Conservation (phyloP, 2,888 invertebrate genomes). For the Chirona hameri region DNA sequence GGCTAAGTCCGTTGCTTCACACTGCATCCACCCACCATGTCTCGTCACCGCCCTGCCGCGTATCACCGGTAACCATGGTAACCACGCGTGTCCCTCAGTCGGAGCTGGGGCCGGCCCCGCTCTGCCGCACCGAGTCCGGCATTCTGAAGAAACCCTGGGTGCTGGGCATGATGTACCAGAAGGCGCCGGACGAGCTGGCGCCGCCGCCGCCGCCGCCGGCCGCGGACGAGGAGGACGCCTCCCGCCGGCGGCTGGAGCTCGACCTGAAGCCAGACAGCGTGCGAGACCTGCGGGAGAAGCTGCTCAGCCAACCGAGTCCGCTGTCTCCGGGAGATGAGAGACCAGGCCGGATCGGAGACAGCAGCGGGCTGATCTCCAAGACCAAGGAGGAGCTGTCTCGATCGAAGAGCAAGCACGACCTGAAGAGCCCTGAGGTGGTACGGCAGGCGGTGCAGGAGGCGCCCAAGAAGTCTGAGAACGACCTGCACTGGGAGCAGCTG, state of each 20-base stretch:
- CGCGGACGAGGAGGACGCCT: not conserved
- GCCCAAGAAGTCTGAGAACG: conserved; percentile 84
- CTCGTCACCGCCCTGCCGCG: too few relatives aligned
- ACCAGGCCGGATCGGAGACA: not conserved
- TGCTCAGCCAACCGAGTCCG: conserved; percentile 27
- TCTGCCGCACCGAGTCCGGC: conserved; percentile 27
- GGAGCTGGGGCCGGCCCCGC: not conserved
- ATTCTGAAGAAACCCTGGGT: conserved; percentile 47
- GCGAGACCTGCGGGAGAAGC: conserved; percentile 32
- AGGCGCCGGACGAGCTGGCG: conserved; percentile 41
- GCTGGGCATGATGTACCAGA: conserved; percentile 47
- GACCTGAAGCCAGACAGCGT: conserved; percentile 32
- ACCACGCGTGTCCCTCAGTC: not conserved
- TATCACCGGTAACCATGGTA: too few relatives aligned
- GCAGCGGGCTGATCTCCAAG: conserved; percentile 50
- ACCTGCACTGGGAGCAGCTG: conserved; percentile 92
- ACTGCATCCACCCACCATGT: too few relatives aligned
- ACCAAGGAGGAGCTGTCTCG: conserved; percentile 88
- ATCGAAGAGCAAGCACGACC: conserved; percentile 77
- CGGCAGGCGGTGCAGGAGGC: conserved; percentile 50
- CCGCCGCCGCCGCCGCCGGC: not conserved
- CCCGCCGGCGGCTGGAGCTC: not conserved
- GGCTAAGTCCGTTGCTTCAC: too few relatives aligned
- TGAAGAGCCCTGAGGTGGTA: conserved; percentile 43
- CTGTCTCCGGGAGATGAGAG: conserved; percentile 31